Evolutionary conservation across 1,140 invertebrate species (phyloP).

Genomic region (Charaxes varanes): DNA sequence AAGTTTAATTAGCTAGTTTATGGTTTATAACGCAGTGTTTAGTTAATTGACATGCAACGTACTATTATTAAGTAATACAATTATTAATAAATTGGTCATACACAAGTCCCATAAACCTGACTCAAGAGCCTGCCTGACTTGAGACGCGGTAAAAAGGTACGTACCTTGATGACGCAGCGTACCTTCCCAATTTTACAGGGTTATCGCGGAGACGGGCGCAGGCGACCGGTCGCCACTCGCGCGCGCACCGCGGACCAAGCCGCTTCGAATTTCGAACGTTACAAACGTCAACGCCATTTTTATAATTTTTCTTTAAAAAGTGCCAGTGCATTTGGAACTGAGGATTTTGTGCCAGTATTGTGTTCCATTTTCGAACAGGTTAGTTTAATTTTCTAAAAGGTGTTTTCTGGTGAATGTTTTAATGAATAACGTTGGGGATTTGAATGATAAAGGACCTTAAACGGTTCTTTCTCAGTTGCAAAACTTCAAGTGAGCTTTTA

Average conservation of each 20-base stretch:
- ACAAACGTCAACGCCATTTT: slow-evolving; percentile 38
- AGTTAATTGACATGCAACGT: too few species aligned
- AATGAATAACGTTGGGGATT: neutral
- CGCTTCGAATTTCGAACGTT: slow-evolving; percentile 50
- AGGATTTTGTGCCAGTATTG: slow-evolving; percentile 60
- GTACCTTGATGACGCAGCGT: slow-evolving; percentile 21
- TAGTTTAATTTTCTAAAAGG: slow-evolving; percentile 24
- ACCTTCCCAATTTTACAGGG: slow-evolving; percentile 40
- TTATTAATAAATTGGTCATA: too few species aligned
- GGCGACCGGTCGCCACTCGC: slow-evolving; percentile 58
- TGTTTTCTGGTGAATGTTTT: neutral
- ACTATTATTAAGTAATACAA: too few species aligned
- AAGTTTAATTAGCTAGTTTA: too few species aligned
- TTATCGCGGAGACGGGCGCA: slow-evolving; percentile 43
- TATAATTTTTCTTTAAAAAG: slow-evolving; percentile 36
- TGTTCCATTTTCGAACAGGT: slow-evolving; percentile 38
- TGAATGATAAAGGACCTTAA: slow-evolving; percentile 11
- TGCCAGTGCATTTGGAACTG: slow-evolving; percentile 45
- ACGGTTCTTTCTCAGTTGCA: slow-evolving; percentile 11
- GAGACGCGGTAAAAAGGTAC: slow-evolving; percentile 12
- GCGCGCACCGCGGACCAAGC: slow-evolving; percentile 56
- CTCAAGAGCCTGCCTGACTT: neutral
- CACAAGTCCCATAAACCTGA: slow-evolving; percentile 1
- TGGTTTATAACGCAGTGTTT: too few species aligned
- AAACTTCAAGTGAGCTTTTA: slow-evolving; percentile 9